A percentile compares a stretch with the other conserved stretches of the same genome.
These are phyloP conservation scores for Macquaria australasica DNA, from an alignment of 2,113 vertebrate genomes.

Conservation along the genomic window DNA sequence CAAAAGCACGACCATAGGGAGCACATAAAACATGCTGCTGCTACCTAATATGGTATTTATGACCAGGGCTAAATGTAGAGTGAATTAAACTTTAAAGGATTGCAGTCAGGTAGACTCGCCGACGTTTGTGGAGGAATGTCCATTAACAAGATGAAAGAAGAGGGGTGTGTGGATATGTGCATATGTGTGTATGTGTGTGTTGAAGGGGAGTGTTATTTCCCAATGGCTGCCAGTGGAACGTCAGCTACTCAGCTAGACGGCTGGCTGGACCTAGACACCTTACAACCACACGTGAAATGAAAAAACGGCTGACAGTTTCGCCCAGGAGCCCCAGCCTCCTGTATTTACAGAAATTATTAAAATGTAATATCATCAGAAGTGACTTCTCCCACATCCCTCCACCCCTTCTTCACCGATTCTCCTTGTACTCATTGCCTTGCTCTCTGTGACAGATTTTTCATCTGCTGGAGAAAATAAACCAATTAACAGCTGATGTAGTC, in stretches of 20 bases:
- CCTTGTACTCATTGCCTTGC: not conserved
- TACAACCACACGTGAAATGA: constrained; percentile 80
- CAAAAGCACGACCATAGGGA: constrained; percentile 97
- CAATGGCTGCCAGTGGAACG: constrained; percentile 77
- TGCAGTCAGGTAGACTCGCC: constrained; percentile 96
- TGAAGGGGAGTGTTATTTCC: constrained; percentile 78
- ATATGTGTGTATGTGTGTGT: constrained; percentile 11
- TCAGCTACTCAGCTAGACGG: constrained; percentile 76
- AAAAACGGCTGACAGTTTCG: constrained; percentile 73
- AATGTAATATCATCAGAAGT: constrained; percentile 68
- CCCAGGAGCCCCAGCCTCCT: constrained; percentile 60
- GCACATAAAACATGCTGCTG: constrained; percentile 91
- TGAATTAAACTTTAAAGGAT: constrained; percentile 99
- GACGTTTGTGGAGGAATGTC: constrained; percentile 91
- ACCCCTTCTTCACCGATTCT: not conserved
- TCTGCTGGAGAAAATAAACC: constrained; percentile 70
- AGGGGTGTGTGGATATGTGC: constrained; percentile 59
- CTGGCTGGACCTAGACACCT: constrained; percentile 81
- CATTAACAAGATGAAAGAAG: constrained; percentile 97
- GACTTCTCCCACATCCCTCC: constrained; percentile 40
- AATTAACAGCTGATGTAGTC: constrained; percentile 63
- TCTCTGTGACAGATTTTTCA: constrained; percentile 41
- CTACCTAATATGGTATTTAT: constrained; percentile 99
- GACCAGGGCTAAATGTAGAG: constrained; percentile 97
- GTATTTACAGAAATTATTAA: constrained; percentile 80